Evolutionary conservation across 2,888 invertebrate species (phyloP), one percentile per base, ranked within the genome.

Genomic region (Bugulina stolonifera): DNA sequence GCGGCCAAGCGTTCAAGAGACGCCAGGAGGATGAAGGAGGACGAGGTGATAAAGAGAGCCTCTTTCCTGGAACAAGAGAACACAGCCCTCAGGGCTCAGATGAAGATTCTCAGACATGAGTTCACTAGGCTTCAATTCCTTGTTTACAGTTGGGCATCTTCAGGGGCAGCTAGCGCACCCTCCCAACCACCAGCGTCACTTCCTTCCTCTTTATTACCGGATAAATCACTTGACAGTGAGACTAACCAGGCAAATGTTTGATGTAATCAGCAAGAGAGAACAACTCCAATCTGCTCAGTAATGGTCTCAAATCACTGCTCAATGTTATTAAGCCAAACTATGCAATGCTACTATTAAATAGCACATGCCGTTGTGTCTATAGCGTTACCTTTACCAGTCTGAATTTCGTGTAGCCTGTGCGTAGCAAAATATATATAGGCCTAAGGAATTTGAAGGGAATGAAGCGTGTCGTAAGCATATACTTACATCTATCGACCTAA

Each of bases 1-100:
- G 64, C 64, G 22, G 64, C 64, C 5, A 64, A 64, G n/a, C 22
- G 64, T 10, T 64, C 64, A 3, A 27, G 64, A 27, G 64, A 64
- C n/a, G 64, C 64, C 5, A 64, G 27, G 27, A 27, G 64, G 34
- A 14, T 64, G 64, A 64, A 64, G 32, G 64, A 64, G 32, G 64
- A 25, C 2, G 25, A 64, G 2, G 27, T 32, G 1, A 14, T 27
- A 25, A 22, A 64, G 32, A 64, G 27, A 34, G 64, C 64, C 3
- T 10, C 25, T 5, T 64, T 64, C n/a, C 32, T 64, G 5, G 64
- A 64, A 32, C 22, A 27, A 64, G 64, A 64, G 32, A 64, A 64
- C 32, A 27, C 27, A 10, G 64, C 22, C 10, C 32, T 64, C 1
- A 64, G 32, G 32, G 64, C 64, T 29, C 64, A 64, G 27, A 64